Conservation (phyloP, 2,113 vertebrate genomes). For the Trochalopteron elliotii region DNA sequence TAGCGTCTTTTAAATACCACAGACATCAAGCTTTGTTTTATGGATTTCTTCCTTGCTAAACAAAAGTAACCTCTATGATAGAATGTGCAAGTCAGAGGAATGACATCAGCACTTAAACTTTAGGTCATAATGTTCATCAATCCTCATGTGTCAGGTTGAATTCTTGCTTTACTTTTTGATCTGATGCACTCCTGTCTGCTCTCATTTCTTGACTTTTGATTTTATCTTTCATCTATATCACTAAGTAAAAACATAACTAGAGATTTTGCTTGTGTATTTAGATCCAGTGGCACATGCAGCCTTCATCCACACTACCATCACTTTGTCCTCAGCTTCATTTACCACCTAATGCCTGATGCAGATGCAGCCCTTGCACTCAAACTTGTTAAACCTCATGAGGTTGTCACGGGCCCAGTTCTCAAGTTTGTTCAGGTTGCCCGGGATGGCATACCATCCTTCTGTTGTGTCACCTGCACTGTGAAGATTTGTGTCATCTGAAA, state of each 20-base stretch:
- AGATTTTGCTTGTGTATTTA: background rate
- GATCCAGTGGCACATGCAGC: background rate
- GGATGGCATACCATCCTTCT: background rate
- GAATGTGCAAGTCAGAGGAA: background rate
- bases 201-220: background rate
- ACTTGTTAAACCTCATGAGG: background rate
- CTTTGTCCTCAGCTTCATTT: background rate
- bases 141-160: background rate
- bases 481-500: background rate
- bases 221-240: background rate
- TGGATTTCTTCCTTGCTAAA: background rate
- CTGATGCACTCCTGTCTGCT: background rate
- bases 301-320: background rate
- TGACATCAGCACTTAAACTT: background rate
- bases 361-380: background rate
- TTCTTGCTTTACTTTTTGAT: background rate
- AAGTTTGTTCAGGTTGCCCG: background rate
- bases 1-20: background rate
- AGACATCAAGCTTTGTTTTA: background rate
- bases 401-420: fast-evolving
- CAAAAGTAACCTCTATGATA: background rate
- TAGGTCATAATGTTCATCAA: background rate
- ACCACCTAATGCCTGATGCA: fast-evolving
- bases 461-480: background rate
- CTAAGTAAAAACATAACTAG: background rate